Conservation (phyloP, 2,888 invertebrate species). For the Hypercompe scribonia region DNA sequence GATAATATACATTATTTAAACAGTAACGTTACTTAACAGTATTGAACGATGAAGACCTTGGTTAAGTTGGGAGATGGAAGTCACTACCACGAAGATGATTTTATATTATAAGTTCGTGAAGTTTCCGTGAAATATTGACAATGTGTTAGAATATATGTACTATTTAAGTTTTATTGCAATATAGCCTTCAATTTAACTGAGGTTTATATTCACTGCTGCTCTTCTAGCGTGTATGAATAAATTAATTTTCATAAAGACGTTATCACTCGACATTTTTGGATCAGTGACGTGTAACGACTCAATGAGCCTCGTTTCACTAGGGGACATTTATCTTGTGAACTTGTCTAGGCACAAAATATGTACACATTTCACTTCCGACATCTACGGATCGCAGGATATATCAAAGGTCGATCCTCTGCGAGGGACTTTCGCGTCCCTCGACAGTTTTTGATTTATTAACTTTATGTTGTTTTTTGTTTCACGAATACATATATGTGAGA, state of each 20-base stretch:
- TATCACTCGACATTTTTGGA: background rate
- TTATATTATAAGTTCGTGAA: background rate
- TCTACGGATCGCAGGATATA: background rate
- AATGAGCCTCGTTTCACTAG: background rate
- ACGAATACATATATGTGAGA: background rate
- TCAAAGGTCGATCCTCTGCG: background rate
- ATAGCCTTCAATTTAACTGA: background rate
- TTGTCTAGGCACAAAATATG: background rate
- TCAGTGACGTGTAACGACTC: background rate
- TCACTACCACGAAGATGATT: background rate
- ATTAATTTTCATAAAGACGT: background rate
- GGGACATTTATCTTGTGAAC: background rate
- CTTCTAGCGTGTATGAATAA: background rate
- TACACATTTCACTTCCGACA: background rate
- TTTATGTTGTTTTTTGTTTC: conserved; percentile 1
- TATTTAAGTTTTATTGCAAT: background rate
- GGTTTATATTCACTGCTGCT: background rate
- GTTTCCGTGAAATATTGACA: too few relatives aligned
- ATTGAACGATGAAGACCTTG: too few relatives aligned
- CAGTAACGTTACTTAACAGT: too few relatives aligned
- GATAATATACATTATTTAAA: too few relatives aligned
- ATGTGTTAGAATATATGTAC: background rate
- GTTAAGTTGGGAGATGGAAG: background rate
- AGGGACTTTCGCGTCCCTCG: background rate
- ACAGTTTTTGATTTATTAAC: conserved; percentile 2